A percentile compares a stretch with the other conserved stretches of the same genome.
Evolutionary conservation across 2,797 vertebrate species (phyloP).

Genomic region (Holocentrus rufus): DNA sequence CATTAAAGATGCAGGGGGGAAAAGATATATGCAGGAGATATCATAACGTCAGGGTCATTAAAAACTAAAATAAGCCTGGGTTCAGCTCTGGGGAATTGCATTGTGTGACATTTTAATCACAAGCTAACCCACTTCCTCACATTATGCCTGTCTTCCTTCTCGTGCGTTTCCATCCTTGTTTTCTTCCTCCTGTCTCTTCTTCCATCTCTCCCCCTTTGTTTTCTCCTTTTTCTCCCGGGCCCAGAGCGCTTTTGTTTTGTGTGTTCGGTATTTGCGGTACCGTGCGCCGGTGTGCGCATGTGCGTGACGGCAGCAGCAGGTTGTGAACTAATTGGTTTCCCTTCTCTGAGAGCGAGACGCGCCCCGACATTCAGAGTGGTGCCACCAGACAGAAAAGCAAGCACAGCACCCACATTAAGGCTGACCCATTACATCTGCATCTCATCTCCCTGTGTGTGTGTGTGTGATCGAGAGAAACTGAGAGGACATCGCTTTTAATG

Average conservation of each 20-base stretch:
- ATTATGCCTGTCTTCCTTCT: constrained; percentile 6
- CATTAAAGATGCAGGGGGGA: not conserved
- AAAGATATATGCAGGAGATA: constrained; percentile 16
- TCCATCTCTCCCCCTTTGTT: not conserved
- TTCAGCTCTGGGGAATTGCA: constrained; percentile 1
- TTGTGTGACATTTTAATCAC: constrained; percentile 42
- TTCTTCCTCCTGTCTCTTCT: not conserved
- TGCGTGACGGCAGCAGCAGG: not conserved
- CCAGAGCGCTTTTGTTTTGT: not conserved
- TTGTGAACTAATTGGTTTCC: constrained; percentile 30
- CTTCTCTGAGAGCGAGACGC: constrained; percentile 5
- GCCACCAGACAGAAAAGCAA: constrained; percentile 27
- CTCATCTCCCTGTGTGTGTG: constrained; percentile 27
- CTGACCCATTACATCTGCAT: constrained; percentile 50
- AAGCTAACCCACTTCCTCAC: not conserved
- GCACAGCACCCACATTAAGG: constrained; percentile 42
- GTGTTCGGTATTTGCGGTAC: not conserved
- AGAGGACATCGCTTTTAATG: constrained; percentile 48
- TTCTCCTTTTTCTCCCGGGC: too few relatives aligned
- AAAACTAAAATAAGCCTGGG: not conserved
- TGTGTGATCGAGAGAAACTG: not conserved
- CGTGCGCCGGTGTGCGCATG: constrained; percentile 12
- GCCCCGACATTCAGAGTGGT: constrained; percentile 19
- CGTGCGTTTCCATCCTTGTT: not conserved
- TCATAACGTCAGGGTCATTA: constrained; percentile 27